Evolutionary conservation across 2,797 vertebrate genomes (phyloP).

Genomic region (Characodon lateralis): DNA sequence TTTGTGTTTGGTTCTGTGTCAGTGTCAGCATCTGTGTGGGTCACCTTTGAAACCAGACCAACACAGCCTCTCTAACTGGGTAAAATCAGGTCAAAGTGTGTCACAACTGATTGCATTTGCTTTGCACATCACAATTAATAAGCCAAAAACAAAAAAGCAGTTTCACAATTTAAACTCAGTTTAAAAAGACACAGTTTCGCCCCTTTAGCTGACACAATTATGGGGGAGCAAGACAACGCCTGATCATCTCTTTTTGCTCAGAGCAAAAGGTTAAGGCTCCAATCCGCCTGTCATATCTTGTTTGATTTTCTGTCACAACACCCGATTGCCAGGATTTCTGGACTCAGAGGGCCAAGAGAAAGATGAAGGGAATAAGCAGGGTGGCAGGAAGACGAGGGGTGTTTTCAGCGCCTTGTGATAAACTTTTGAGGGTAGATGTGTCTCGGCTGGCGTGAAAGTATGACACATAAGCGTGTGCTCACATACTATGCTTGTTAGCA

Average conservation of each 20-base stretch:
- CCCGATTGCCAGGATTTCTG: conserved; percentile 40
- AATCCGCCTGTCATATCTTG: conserved; percentile 41
- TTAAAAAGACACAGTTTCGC: neutral
- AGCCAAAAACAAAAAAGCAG: neutral
- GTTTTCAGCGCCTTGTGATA: conserved; percentile 22
- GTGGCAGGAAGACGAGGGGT: neutral
- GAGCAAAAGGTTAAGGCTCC: conserved; percentile 33
- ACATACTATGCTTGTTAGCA: neutral
- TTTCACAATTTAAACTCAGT: neutral
- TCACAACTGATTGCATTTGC: conserved; percentile 28
- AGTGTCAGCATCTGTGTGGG: conserved; percentile 12
- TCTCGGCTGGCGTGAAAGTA: conserved; percentile 18
- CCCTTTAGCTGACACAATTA: neutral
- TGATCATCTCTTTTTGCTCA: conserved; percentile 12
- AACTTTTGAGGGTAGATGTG: conserved; percentile 17
- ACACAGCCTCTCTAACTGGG: conserved; percentile 22
- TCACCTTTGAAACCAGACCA: conserved; percentile 20
- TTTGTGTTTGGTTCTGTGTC: conserved; percentile 13
- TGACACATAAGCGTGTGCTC: neutral
- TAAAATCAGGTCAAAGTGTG: conserved; percentile 29
- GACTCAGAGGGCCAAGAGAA: conserved; percentile 13
- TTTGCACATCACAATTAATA: neutral
- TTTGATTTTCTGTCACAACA: conserved; percentile 58
- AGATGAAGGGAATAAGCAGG: conserved; percentile 13
- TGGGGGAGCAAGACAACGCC: conserved; percentile 22